Conservation (phyloP, 2,888 invertebrate genomes). For the Laspeyria flexula region DNA sequence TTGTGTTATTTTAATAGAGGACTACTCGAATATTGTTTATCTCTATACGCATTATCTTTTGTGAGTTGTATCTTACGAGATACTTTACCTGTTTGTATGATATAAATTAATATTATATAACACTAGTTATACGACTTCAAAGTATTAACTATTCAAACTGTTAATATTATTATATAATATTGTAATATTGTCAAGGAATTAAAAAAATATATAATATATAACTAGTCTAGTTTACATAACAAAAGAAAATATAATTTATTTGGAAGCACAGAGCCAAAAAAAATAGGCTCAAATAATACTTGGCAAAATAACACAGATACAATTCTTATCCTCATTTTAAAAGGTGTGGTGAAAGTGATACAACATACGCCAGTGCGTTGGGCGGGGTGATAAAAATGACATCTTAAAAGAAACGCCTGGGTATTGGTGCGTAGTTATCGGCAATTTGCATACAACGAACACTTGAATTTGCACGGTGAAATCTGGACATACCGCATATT, state of each 20-base stretch:
- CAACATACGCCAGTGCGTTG: conserved; percentile 27
- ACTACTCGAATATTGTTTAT: no score
- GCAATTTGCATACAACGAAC: conserved; percentile 70
- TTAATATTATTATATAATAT: no score
- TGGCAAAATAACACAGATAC: no score
- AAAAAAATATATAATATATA: no score
- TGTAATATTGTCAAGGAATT: no score
- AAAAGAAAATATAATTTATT: no score
- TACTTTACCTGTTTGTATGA: conserved; percentile 2
- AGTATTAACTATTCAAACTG: conserved; percentile 11
- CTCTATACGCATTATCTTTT: conserved; percentile 3
- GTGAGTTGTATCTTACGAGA: not conserved
- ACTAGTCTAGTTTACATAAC: no score
- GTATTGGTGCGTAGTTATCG: conserved; percentile 42
- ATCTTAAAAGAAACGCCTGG: conserved; percentile 58
- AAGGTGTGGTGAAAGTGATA: conserved; percentile 53
- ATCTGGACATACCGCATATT: conserved; percentile 59
- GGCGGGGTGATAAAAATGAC: conserved; percentile 58
- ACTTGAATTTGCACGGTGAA: conserved; percentile 61
- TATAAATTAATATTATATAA: conserved; percentile 18
- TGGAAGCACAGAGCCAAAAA: no score
- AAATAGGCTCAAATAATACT: not conserved
- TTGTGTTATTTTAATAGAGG: no score
- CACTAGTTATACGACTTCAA: conserved; percentile 9
- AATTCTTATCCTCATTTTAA: conserved; percentile 13